Percentiles rank a stretch among this genome's conserved stretches.
phyloP scores from a whole-genome alignment of 2,888 invertebrate genomes.

The Ochlodes sylvanus region DNA sequence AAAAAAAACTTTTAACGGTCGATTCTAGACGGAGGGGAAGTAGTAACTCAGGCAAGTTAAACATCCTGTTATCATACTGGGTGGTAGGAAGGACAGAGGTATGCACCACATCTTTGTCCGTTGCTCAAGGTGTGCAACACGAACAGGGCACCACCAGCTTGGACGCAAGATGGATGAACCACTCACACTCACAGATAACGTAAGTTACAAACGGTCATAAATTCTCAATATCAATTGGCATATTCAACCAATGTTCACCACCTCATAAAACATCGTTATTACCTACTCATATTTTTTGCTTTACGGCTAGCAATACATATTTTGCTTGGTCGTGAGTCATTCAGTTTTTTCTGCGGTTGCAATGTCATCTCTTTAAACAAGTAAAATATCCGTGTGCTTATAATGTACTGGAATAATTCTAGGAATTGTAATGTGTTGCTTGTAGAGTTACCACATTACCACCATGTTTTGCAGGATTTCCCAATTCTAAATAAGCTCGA shows the following conservation, averaged over 20 bases:
- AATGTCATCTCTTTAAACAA: conserved; percentile 4
- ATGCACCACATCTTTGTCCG: too few species aligned
- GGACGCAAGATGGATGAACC: too few species aligned
- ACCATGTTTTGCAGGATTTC: too few species aligned
- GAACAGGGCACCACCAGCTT: too few species aligned
- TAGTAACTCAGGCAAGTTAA: too few species aligned
- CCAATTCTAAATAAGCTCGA: too few species aligned
- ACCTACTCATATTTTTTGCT: not conserved
- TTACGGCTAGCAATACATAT: not conserved
- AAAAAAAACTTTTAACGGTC: too few species aligned
- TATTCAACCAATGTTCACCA: not conserved
- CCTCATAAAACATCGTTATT: not conserved
- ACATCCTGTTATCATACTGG: too few species aligned
- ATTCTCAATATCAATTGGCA: not conserved
- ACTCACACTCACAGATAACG: too few species aligned
- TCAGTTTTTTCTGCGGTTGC: not conserved
- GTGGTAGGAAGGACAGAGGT: too few species aligned
- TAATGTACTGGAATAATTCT: not conserved
- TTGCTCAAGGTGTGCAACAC: too few species aligned
- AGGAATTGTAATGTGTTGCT: not conserved
- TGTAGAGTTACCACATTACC: not conserved
- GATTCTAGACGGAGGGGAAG: too few species aligned
- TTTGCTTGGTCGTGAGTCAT: conserved; percentile 1
- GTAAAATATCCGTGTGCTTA: conserved; percentile 3
- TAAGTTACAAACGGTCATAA: not conserved